Percentiles rank a stretch among this genome's conserved stretches.
phyloP scores from a whole-genome alignment of 1,140 invertebrate genomes.

The Popillia japonica region DNA sequence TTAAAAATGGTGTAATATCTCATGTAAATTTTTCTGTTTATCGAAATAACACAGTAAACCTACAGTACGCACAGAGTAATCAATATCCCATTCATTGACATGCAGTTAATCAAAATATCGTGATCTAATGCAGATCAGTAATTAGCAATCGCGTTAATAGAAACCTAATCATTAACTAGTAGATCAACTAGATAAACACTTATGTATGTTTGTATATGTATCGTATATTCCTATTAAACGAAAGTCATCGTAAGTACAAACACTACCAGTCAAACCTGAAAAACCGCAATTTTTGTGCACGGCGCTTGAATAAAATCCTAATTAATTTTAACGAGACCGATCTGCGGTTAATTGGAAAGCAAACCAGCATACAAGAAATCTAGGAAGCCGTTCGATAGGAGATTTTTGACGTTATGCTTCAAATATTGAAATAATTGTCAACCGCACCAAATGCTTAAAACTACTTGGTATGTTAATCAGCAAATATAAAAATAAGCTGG shows the following conservation, averaged over 20 bases:
- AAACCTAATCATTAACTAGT: neutral
- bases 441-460: slow-evolving; percentile 25
- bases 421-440: slow-evolving; percentile 19
- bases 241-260: neutral
- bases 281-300: neutral
- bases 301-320: slow-evolving; percentile 26
- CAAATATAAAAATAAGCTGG: neutral
- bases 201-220: neutral
- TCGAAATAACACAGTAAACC: neutral
- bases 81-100: neutral
- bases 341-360: slow-evolving; percentile 31
- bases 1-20: no score
- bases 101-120: neutral
- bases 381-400: slow-evolving; percentile 14
- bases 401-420: slow-evolving; percentile 28
- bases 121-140: neutral
- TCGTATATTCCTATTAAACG: neutral
- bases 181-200: neutral
- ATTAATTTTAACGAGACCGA: slow-evolving; percentile 25
- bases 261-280: neutral
- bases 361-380: neutral
- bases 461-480: slow-evolving; percentile 1
- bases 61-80: neutral
- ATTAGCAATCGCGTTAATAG: slow-evolving; percentile 11
- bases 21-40: no score